Evolutionary conservation across 1,140 invertebrate species (phyloP).

Genomic region (Drosophila arawakana): DNA sequence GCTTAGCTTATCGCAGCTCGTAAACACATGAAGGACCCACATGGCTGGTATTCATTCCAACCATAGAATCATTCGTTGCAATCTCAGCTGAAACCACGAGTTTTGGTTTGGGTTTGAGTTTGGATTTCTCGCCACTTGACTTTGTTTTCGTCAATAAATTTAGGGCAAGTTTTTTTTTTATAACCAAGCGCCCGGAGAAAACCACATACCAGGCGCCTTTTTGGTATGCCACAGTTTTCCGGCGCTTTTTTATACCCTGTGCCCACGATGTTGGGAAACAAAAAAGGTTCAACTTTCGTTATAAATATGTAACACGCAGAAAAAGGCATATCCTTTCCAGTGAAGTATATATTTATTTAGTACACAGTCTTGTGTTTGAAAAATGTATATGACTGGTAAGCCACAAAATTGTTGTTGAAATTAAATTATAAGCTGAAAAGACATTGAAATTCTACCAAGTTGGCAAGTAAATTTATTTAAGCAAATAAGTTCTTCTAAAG

Average conservation of each 20-base stretch:
- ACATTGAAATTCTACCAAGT: no score
- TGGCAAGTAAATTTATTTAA: no score
- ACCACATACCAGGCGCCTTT: slow-evolving; percentile 66
- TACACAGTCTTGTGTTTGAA: neutral
- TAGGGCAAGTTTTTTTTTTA: slow-evolving; percentile 54
- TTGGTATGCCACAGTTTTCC: slow-evolving; percentile 67
- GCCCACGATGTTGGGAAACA: neutral
- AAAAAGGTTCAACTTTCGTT: neutral
- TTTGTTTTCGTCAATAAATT: slow-evolving; percentile 80
- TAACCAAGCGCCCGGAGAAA: slow-evolving; percentile 38
- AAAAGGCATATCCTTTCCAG: neutral
- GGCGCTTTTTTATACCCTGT: slow-evolving; percentile 16
- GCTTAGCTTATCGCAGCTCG: slow-evolving; percentile 72
- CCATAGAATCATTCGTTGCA: slow-evolving; percentile 59
- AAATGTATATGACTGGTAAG: no score
- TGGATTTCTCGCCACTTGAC: slow-evolving; percentile 64
- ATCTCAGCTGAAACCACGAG: slow-evolving; percentile 48
- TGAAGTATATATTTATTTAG: neutral
- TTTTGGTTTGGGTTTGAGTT: slow-evolving; percentile 21
- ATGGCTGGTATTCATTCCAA: slow-evolving; percentile 6
- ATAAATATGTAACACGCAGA: neutral
- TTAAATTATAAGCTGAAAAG: no score
- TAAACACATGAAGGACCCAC: slow-evolving; percentile 65
- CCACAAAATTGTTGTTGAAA: no score
- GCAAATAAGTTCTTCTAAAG: no score